Evolutionary conservation across 1,140 invertebrate species (phyloP).

Genomic region (Drosophila simulans): DNA sequence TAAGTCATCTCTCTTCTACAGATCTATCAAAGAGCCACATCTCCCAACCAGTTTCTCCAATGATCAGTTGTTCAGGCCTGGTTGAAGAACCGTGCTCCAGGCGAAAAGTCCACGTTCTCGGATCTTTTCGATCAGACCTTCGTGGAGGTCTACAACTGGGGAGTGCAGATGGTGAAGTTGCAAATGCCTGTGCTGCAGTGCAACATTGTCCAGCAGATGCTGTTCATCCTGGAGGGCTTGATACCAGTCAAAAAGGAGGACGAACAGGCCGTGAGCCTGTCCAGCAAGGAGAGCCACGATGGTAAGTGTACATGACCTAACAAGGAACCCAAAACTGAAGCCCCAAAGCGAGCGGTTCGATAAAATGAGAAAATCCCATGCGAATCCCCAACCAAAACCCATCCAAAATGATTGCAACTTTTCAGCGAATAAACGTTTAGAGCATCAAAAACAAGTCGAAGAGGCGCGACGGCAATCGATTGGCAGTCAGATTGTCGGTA

Average conservation of each 20-base stretch:
- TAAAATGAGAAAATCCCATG: slow-evolving; percentile 86
- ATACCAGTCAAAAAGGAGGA: slow-evolving; percentile 89
- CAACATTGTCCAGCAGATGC: slow-evolving; percentile 93
- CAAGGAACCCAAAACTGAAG: background rate
- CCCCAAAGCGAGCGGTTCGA: slow-evolving; percentile 17
- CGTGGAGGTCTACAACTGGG: slow-evolving; percentile 91
- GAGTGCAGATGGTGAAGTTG: slow-evolving; percentile 92
- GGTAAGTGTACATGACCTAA: slow-evolving; percentile 52
- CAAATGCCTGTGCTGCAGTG: slow-evolving; percentile 96
- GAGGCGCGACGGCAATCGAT: slow-evolving; percentile 77
- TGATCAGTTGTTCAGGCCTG: slow-evolving; percentile 88
- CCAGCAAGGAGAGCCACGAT: slow-evolving; percentile 82
- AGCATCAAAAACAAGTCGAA: slow-evolving; percentile 73
- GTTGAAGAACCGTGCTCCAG: slow-evolving; percentile 90
- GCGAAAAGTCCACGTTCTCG: slow-evolving; percentile 91
- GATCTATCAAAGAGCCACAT: too few species aligned
- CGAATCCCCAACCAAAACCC: slow-evolving; percentile 86
- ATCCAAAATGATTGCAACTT: slow-evolving; percentile 57
- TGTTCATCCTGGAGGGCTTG: slow-evolving; percentile 93
- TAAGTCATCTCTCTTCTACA: slow-evolving; percentile 45
- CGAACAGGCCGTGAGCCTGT: slow-evolving; percentile 85
- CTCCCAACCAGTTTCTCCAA: too few species aligned
- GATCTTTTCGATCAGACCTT: slow-evolving; percentile 93
- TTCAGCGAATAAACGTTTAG: slow-evolving; percentile 71
- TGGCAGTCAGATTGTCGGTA: slow-evolving; percentile 80